Conservation (phyloP, 2,888 invertebrate genomes). For the Pterobdella sp. region DNA sequence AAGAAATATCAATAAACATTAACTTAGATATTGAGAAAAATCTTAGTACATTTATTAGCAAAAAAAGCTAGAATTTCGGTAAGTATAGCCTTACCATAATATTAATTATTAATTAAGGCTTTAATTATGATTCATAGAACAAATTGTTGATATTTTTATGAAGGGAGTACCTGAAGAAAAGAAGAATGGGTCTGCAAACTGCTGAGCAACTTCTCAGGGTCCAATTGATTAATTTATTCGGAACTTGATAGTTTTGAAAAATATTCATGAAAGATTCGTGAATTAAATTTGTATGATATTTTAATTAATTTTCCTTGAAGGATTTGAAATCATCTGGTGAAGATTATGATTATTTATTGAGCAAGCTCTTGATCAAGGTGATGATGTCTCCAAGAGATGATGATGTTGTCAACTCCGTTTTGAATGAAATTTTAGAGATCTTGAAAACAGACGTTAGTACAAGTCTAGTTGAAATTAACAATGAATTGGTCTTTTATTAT, state of each 20-base stretch:
- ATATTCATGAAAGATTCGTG: neutral
- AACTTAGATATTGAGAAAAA: too few relatives aligned
- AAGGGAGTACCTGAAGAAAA: slow-evolving; percentile 52
- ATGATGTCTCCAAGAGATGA: neutral
- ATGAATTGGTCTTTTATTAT: too few relatives aligned
- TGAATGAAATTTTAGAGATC: slow-evolving; percentile 21
- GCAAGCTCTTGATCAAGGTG: neutral
- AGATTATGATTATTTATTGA: neutral
- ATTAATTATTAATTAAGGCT: too few relatives aligned
- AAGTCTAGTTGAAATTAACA: neutral
- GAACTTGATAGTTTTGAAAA: slow-evolving; percentile 61
- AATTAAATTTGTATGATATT: too few relatives aligned
- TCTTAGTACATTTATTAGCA: too few relatives aligned
- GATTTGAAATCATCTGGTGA: neutral
- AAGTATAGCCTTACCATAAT: too few relatives aligned
- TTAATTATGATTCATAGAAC: too few relatives aligned
- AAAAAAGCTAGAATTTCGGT: too few relatives aligned
- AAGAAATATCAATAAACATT: too few relatives aligned
- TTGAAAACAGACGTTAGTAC: slow-evolving; percentile 2
- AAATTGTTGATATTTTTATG: neutral
- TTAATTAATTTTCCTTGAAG: too few relatives aligned
- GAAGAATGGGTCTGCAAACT: slow-evolving; percentile 73
- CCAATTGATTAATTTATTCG: slow-evolving; percentile 58
- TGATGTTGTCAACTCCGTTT: slow-evolving; percentile 2
- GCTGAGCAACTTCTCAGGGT: slow-evolving; percentile 59